Conservation (phyloP, 2,888 invertebrate genomes). For the Lathronympha strigana region DNA sequence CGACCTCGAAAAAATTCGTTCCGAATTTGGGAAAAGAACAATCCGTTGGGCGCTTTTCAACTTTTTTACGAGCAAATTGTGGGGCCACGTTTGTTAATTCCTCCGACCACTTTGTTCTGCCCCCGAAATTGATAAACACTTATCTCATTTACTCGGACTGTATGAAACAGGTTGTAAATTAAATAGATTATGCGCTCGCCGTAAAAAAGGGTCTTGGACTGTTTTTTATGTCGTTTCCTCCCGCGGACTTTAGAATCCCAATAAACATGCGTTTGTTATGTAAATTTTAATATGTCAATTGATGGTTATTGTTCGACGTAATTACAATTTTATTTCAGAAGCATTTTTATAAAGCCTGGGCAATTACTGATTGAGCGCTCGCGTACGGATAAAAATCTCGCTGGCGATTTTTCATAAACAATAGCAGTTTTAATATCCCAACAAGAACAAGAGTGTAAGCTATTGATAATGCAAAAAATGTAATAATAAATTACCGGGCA, state of each 20-base stretch:
- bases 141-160: constrained; percentile 57
- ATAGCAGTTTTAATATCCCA: constrained; percentile 82
- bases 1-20: constrained; percentile 57
- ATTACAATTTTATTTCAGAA: constrained; percentile 43
- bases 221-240: constrained; percentile 52
- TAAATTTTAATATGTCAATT: constrained; percentile 33
- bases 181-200: constrained; percentile 59
- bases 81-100: constrained; percentile 58
- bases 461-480: constrained; percentile 84
- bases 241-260: constrained; percentile 47
- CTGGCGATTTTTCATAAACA: constrained; percentile 81
- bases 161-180: constrained; percentile 61
- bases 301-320: constrained; percentile 29
- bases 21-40: constrained; percentile 66
- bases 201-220: constrained; percentile 51
- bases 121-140: constrained; percentile 63
- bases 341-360: constrained; percentile 51
- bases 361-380: constrained; percentile 59
- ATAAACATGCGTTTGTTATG: constrained; percentile 30
- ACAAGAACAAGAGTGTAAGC: constrained; percentile 74
- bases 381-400: constrained; percentile 70
- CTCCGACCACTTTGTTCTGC: constrained; percentile 59
- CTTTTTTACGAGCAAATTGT: constrained; percentile 63
- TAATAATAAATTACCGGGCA: constrained; percentile 81
- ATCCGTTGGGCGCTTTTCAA: constrained; percentile 62